Percentiles rank a stretch among this genome's conserved stretches.
These are phyloP conservation scores for Sebastes vulpes DNA, from an alignment of 2,797 vertebrate genomes.

Conservation along the genomic window DNA sequence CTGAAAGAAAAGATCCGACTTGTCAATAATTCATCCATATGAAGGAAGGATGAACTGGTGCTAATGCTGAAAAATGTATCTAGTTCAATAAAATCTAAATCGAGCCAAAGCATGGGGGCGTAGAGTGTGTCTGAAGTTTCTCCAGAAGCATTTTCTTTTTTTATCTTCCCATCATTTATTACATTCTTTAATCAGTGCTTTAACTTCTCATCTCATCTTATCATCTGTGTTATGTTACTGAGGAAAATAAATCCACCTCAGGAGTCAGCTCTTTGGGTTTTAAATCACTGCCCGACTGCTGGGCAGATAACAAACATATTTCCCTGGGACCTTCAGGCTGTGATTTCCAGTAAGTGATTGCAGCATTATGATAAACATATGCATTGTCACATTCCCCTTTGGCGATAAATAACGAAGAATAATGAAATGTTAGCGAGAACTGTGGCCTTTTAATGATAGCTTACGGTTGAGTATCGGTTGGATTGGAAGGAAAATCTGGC, in stretches of 20 bases:
- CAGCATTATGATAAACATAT: not conserved
- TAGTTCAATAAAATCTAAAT: not conserved
- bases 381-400: not conserved
- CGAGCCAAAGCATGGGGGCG: no score
- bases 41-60: not conserved
- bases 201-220: not conserved
- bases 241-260: not conserved
- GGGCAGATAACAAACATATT: not conserved
- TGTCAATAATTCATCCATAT: not conserved
- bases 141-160: not conserved
- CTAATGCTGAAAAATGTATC: not conserved
- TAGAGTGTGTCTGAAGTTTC: not conserved
- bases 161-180: not conserved
- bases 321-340: not conserved
- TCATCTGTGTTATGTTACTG: not conserved
- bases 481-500: not conserved
- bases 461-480: not conserved
- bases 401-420: not conserved
- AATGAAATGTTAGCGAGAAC: not conserved
- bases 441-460: not conserved
- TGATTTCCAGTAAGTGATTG: not conserved
- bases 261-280: not conserved
- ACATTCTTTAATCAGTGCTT: not conserved
- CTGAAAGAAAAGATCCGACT: not conserved
- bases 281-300: not conserved